phyloP scores from a whole-genome alignment of 2,113 vertebrate species.

The Campylomormyrus numenius region DNA sequence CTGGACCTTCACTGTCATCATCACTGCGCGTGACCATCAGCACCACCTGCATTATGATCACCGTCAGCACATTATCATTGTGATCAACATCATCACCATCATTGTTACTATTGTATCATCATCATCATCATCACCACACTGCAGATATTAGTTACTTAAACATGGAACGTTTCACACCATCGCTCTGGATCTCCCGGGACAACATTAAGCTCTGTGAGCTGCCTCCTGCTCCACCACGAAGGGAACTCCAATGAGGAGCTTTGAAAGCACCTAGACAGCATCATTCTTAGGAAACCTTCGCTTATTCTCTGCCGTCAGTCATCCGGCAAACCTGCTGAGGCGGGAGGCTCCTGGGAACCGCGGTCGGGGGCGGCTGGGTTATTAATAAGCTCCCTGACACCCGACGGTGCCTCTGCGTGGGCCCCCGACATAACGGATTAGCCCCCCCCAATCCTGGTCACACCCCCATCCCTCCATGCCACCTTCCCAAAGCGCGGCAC shows the following conservation, averaged over 20 bases:
- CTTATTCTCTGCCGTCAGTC: not conserved
- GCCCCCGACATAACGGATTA: not conserved
- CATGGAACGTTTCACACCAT: not conserved
- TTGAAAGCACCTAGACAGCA: not conserved
- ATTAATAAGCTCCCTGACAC: constrained; percentile 8
- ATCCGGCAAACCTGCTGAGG: not conserved
- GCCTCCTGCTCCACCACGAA: not conserved
- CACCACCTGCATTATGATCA: not conserved
- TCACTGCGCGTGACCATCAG: not conserved
- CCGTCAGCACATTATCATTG: not conserved
- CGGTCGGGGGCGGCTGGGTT: not conserved
- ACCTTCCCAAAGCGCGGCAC: not conserved
- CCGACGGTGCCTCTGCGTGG: not conserved
- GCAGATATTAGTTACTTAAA: not conserved
- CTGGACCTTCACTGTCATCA: not conserved
- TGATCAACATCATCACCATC: not conserved
- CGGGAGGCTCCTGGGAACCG: not conserved
- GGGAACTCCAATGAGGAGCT: not conserved
- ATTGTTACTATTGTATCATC: not conserved
- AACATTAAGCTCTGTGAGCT: not conserved
- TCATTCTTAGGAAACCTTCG: not conserved
- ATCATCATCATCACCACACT: not conserved
- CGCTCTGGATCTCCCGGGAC: not conserved
- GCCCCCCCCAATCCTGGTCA: not conserved
- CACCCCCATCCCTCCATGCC: not conserved